These are phyloP conservation scores for Eurytoma californica DNA, from an alignment of 2,888 invertebrate genomes.

Conservation along the genomic window DNA sequence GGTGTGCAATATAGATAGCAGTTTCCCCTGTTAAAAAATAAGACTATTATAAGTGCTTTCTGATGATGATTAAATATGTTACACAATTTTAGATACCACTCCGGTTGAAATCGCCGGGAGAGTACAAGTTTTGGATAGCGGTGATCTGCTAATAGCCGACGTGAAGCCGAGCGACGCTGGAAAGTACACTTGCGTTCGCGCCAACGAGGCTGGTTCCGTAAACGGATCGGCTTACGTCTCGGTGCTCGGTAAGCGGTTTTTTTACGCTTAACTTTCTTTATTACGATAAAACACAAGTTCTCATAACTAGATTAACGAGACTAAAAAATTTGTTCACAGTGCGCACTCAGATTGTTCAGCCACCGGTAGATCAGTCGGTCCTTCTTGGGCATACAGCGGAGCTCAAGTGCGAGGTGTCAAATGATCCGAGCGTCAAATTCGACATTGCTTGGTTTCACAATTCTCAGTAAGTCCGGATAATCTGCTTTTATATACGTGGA, in stretches of 20 bases:
- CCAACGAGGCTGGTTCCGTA: conserved; percentile 92
- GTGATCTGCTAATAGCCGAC: conserved; percentile 91
- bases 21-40: background rate
- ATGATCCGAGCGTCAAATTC: conserved; percentile 91
- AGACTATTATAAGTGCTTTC: conserved; percentile 8
- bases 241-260: conserved; percentile 83
- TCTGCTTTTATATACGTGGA: conserved; percentile 6
- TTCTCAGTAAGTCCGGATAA: conserved; percentile 81
- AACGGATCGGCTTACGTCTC: conserved; percentile 88
- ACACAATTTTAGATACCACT: conserved; percentile 76
- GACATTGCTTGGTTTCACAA: conserved; percentile 93
- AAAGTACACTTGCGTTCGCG: conserved; percentile 90
- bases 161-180: conserved; percentile 90
- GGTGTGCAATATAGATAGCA: background rate
- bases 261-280: conserved; percentile 12
- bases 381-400: conserved; percentile 95
- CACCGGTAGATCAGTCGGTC: conserved; percentile 93
- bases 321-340: conserved; percentile 77
- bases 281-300: background rate
- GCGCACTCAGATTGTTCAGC: conserved; percentile 94
- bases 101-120: conserved; percentile 83
- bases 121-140: conserved; percentile 89
- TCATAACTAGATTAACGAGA: background rate
- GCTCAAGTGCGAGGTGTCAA: conserved; percentile 94
- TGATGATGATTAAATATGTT: background rate